phyloP scores from a whole-genome alignment of 2,888 invertebrate species.

The Drosophila siamana region DNA sequence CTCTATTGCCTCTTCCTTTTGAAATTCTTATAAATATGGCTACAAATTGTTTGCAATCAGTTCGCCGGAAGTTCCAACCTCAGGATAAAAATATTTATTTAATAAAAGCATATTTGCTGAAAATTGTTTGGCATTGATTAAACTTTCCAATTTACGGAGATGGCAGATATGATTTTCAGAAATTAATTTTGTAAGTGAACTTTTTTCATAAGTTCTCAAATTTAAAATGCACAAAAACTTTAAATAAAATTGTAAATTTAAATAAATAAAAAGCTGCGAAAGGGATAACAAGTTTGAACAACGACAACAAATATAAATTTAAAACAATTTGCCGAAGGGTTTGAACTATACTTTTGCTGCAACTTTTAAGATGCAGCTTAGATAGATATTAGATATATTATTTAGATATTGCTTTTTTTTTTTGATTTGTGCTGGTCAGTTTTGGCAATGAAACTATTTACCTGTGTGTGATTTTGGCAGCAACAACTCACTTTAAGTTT shows the following conservation, averaged over 20 bases:
- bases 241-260: neutral
- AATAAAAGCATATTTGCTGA: neutral
- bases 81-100: neutral
- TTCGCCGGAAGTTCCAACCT: neutral
- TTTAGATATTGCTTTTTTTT: conserved; percentile 6
- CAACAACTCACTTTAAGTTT: conserved; percentile 26
- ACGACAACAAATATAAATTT: too few species aligned
- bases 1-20: neutral
- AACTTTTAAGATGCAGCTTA: neutral
- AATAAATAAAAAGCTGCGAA: neutral
- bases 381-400: too few species aligned
- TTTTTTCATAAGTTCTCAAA: neutral
- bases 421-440: neutral
- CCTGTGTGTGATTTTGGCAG: conserved; percentile 33
- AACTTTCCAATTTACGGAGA: neutral
- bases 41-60: conserved; percentile 10
- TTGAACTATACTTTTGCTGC: too few species aligned
- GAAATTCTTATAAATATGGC: neutral
- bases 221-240: neutral
- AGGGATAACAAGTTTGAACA: neutral
- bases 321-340: too few species aligned
- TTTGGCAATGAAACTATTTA: conserved; percentile 36
- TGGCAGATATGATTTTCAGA: neutral
- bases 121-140: neutral
- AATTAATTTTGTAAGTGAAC: neutral